Evolutionary conservation across 2,888 invertebrate genomes (phyloP).

Genomic region (Chrysopilus asiliformis): DNA sequence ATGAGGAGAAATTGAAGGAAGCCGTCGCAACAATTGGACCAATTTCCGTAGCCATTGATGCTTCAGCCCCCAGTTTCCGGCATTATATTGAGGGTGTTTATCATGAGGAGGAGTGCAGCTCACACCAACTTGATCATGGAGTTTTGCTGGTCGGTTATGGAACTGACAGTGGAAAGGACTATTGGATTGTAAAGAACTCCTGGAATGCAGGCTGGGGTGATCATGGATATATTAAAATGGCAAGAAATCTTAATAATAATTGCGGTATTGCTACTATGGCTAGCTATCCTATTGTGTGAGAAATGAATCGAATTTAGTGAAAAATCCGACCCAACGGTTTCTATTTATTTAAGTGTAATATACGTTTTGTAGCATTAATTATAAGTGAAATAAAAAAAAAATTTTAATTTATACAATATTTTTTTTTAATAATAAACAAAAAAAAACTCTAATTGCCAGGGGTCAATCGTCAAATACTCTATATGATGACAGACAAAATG

Average conservation of each 20-base stretch:
- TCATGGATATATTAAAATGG: slow-evolving; percentile 29
- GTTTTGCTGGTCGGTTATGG: slow-evolving; percentile 34
- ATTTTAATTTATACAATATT: too few relatives aligned
- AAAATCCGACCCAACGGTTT: too few relatives aligned
- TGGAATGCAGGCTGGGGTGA: slow-evolving; percentile 33
- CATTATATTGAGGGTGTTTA: slow-evolving; percentile 31
- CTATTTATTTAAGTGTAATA: too few relatives aligned
- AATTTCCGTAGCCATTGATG: slow-evolving; percentile 28
- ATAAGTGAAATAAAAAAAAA: too few relatives aligned
- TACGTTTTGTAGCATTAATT: too few relatives aligned
- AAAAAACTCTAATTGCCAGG: too few relatives aligned
- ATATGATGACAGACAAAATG: too few relatives aligned
- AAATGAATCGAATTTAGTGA: too few relatives aligned
- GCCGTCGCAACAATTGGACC: slow-evolving; percentile 32
- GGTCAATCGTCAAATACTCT: too few relatives aligned
- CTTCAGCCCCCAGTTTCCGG: slow-evolving; percentile 25
- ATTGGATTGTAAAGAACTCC: slow-evolving; percentile 34
- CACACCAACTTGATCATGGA: slow-evolving; percentile 28
- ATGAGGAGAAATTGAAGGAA: slow-evolving; percentile 28
- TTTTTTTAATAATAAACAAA: too few relatives aligned
- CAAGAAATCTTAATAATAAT: slow-evolving; percentile 29
- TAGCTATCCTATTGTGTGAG: slow-evolving; percentile 29
- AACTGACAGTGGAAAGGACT: slow-evolving; percentile 27
- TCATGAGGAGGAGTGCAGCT: slow-evolving; percentile 28
- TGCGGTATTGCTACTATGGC: slow-evolving; percentile 32